A percentile compares a stretch with the other conserved stretches of the same genome.
Conservation (phyloP, 2,797 vertebrate species). For the Falco berigora region DNA sequence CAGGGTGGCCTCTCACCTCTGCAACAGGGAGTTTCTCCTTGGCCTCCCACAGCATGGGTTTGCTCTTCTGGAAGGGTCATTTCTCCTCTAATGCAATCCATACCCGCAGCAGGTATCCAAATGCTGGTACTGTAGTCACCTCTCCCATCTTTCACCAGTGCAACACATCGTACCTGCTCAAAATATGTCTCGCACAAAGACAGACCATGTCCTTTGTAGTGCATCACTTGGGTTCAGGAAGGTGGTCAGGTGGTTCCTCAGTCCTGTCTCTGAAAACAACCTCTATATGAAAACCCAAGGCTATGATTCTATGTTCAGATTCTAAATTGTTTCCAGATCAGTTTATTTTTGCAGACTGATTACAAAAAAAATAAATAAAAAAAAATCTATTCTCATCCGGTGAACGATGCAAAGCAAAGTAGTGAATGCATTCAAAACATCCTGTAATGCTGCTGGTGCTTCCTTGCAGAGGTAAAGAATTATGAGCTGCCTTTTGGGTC, state of each 20-base stretch:
- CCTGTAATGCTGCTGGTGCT: neutral
- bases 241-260: neutral
- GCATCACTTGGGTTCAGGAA: neutral
- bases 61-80: neutral
- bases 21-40: neutral
- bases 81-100: neutral
- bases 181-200: neutral
- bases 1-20: neutral
- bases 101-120: neutral
- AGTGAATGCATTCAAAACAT: neutral
- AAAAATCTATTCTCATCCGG: neutral
- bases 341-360: neutral
- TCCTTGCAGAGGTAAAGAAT: slow-evolving; percentile 78
- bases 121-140: fast-evolving
- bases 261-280: neutral
- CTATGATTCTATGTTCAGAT: neutral
- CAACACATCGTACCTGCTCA: neutral
- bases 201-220: neutral
- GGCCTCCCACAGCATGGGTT: fast-evolving
- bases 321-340: neutral
- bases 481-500: slow-evolving; percentile 87
- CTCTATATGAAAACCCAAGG: neutral
- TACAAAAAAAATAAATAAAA: neutral
- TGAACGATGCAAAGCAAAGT: neutral
- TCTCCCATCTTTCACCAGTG: neutral